A percentile compares a stretch with the other conserved stretches of the same genome.
phyloP scores from a whole-genome alignment of 1,140 invertebrate genomes.

The Bombus vancouverensis region DNA sequence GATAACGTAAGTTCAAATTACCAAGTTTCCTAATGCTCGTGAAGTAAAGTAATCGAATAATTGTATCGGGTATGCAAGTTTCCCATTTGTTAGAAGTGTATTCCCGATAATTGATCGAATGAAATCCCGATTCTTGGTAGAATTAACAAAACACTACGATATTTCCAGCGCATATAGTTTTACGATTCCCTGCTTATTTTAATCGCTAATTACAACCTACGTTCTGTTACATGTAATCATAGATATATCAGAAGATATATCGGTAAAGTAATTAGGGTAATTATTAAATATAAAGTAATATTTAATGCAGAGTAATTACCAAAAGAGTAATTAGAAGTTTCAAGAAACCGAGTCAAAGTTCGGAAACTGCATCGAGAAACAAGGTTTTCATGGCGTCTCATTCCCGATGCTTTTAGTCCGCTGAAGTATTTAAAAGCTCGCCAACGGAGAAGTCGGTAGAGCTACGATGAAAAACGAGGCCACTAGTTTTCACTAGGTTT shows the following conservation, averaged over 20 bases:
- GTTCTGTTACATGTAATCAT: no score
- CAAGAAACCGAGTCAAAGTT: not conserved
- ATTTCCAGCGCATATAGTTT: no score
- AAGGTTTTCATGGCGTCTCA: not conserved
- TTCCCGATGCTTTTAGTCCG: constrained; percentile 3
- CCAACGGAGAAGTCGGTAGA: not conserved
- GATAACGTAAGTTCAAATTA: not conserved
- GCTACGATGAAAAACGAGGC: not conserved
- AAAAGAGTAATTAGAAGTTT: not conserved
- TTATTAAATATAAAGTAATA: no score
- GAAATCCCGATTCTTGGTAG: no score
- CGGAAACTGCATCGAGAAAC: not conserved
- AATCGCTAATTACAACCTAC: no score
- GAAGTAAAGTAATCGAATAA: not conserved
- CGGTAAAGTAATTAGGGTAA: not conserved
- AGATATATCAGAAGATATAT: not conserved
- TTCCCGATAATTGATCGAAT: no score
- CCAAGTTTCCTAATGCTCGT: not conserved
- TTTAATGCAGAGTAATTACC: no score
- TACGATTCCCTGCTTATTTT: no score
- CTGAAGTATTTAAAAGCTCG: constrained; percentile 31
- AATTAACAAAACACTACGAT: no score
- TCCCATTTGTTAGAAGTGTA: no score
- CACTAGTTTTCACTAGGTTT: not conserved
- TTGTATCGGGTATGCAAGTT: no score